Evolutionary conservation across 2,113 vertebrate species (phyloP).

Genomic region (Embiotoca jacksoni): DNA sequence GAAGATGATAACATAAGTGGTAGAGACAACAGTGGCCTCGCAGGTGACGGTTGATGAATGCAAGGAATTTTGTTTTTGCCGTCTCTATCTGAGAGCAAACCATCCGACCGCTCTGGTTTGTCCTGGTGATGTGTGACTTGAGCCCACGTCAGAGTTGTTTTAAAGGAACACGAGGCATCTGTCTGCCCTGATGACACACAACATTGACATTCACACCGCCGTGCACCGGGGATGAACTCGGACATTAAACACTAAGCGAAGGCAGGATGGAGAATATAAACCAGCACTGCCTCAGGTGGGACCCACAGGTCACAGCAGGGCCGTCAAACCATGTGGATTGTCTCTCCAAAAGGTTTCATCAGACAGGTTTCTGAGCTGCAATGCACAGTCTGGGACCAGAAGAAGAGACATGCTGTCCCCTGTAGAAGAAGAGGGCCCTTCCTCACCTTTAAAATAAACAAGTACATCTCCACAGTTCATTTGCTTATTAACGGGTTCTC

Average conservation of each 20-base stretch:
- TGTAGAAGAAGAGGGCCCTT: not conserved
- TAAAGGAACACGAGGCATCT: constrained; percentile 19
- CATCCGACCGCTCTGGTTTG: constrained; percentile 36
- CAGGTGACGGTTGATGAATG: constrained; percentile 46
- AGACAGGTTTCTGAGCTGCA: constrained; percentile 1
- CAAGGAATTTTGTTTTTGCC: constrained; percentile 36
- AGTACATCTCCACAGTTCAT: not conserved
- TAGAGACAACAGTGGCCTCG: constrained; percentile 1
- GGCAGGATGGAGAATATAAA: constrained; percentile 1
- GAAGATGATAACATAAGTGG: constrained; percentile 13
- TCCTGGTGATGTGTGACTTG: constrained; percentile 9
- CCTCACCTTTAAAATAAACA: constrained; percentile 16
- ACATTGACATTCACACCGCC: constrained; percentile 32
- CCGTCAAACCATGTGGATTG: not conserved
- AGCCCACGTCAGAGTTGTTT: constrained; percentile 26
- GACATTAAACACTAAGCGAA: constrained; percentile 14
- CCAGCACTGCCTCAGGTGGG: constrained; percentile 21
- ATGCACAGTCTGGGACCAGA: not conserved
- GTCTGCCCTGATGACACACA: constrained; percentile 36
- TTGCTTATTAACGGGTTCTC: constrained; percentile 17
- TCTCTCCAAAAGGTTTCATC: constrained; percentile 15
- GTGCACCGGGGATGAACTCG: constrained; percentile 10
- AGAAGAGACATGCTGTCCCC: not conserved
- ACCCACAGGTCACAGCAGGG: constrained; percentile 18
- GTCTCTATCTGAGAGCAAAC: not conserved